A percentile compares a stretch with the other conserved stretches of the same genome.
Evolutionary conservation across 1,140 invertebrate genomes (phyloP).

Genomic region (Thrips palmi): DNA sequence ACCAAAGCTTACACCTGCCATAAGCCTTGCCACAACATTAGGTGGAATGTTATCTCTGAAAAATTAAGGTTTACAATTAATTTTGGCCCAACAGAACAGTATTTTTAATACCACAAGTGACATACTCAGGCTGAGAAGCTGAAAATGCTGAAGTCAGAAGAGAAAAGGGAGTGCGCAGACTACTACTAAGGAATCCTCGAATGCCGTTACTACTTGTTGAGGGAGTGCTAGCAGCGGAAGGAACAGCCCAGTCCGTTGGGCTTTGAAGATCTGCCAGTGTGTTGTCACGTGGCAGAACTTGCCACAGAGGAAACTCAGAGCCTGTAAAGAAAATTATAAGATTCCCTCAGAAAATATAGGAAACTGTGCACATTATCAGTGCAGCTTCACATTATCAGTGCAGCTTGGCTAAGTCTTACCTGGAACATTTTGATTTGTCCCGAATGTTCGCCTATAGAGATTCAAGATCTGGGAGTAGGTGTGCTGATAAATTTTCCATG

Average conservation of each 20-base stretch:
- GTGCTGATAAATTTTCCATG: conserved; percentile 54
- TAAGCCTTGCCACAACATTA: conserved; percentile 34
- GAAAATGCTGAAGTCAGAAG: conserved; percentile 21
- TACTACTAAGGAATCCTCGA: too few species aligned
- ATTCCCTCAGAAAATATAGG: neutral
- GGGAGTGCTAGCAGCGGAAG: neutral
- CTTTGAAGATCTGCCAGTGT: conserved; percentile 11
- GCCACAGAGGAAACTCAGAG: conserved; percentile 18
- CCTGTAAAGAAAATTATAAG: conserved; percentile 7
- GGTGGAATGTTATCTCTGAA: conserved; percentile 22
- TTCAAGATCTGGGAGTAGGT: conserved; percentile 37
- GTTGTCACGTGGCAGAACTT: conserved; percentile 15
- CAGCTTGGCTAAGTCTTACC: conserved; percentile 6
- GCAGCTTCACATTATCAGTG: neutral
- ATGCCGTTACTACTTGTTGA: conserved; percentile 6
- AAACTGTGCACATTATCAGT: neutral
- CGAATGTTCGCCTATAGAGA: conserved; percentile 28
- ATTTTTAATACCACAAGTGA: neutral
- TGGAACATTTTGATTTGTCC: conserved; percentile 9
- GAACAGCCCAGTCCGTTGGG: neutral
- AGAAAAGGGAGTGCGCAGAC: conserved; percentile 25
- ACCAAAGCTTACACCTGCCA: conserved; percentile 51
- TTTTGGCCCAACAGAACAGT: neutral
- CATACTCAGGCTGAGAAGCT: conserved; percentile 2
- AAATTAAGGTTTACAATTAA: conserved; percentile 7